These are phyloP conservation scores for Terebella lapidaria DNA, from an alignment of 2,888 invertebrate species.

Conservation along the genomic window DNA sequence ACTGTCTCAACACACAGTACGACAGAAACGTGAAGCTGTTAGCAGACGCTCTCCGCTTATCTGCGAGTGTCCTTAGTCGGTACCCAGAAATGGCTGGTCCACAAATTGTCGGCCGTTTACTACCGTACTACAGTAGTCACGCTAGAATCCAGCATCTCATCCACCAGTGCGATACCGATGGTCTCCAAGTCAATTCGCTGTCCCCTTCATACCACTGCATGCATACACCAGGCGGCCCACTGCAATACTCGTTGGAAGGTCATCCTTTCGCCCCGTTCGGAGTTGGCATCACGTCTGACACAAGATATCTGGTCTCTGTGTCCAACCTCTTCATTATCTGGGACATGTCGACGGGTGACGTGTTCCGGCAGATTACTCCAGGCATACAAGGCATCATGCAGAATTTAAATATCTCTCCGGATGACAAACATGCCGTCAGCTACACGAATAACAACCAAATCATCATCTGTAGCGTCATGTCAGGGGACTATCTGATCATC, in stretches of 20 bases:
- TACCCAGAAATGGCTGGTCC: conserved; percentile 95
- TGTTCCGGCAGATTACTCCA: conserved; percentile 82
- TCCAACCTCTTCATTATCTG: conserved; percentile 96
- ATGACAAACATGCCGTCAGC: conserved; percentile 93
- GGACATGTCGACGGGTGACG: conserved; percentile 91
- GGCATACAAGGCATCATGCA: conserved; percentile 85
- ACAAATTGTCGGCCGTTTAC: conserved; percentile 82
- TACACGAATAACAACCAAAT: conserved; percentile 89
- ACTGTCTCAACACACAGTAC: conserved; percentile 60
- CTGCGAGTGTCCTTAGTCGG: conserved; percentile 84
- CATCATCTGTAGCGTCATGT: neutral
- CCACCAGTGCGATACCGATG: conserved; percentile 84
- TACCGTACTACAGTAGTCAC: conserved; percentile 85
- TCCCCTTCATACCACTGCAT: conserved; percentile 91
- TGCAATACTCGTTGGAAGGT: conserved; percentile 96
- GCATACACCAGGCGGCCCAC: conserved; percentile 96
- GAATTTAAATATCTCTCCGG: conserved; percentile 82
- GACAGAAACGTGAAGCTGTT: conserved; percentile 50
- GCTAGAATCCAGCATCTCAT: conserved; percentile 80
- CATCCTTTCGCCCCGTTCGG: conserved; percentile 80
- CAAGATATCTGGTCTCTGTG: conserved; percentile 78
- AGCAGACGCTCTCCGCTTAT: conserved; percentile 65
- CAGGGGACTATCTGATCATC: conserved; percentile 65
- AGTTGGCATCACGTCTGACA: conserved; percentile 46
- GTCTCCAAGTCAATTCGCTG: conserved; percentile 62